Percentiles rank a stretch among this genome's conserved stretches.
These are phyloP conservation scores for Metridium senile DNA, from an alignment of 92 coral and sea anemone genomes.

Conservation along the genomic window DNA sequence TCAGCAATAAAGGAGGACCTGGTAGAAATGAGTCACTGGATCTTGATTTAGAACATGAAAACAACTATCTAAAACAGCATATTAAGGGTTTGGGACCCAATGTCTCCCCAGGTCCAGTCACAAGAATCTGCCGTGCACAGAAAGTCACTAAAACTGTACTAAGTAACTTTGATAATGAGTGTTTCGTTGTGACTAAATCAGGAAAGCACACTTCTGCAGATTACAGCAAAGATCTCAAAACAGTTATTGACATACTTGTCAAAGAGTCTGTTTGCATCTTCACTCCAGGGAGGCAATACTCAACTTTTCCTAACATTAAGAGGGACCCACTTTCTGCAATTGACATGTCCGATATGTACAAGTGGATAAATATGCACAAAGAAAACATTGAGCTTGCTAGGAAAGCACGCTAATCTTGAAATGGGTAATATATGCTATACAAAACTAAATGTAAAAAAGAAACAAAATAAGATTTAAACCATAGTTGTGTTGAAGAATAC, in stretches of 20 bases:
- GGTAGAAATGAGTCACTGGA: slow-evolving; percentile 62
- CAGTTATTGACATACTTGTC: slow-evolving; percentile 44
- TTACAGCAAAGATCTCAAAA: slow-evolving; percentile 37
- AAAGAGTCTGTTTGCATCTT: slow-evolving; percentile 24
- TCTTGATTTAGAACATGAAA: slow-evolving; percentile 57
- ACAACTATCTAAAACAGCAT: slow-evolving; percentile 38
- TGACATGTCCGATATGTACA: slow-evolving; percentile 46
- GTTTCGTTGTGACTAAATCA: slow-evolving; percentile 38
- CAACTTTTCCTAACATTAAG: slow-evolving; percentile 28
- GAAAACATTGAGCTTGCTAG: slow-evolving; percentile 45
- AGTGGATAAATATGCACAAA: slow-evolving; percentile 62
- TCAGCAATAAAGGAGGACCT: slow-evolving; percentile 58
- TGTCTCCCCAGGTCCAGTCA: slow-evolving; percentile 33
- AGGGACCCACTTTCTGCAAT: slow-evolving; percentile 36
- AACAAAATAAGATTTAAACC: too few species aligned
- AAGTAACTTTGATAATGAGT: slow-evolving; percentile 35
- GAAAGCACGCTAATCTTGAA: slow-evolving; percentile 38
- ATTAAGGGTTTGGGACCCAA: slow-evolving; percentile 55
- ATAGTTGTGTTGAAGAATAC: too few species aligned
- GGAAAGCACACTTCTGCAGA: slow-evolving; percentile 42
- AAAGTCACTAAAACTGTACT: slow-evolving; percentile 39
- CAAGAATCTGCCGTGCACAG: slow-evolving; percentile 45
- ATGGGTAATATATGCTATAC: too few species aligned
- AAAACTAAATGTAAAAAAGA: too few species aligned
- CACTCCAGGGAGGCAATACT: slow-evolving; percentile 46